Conservation (phyloP, 2,113 vertebrate genomes). For the Psilopsiagon aymara region DNA sequence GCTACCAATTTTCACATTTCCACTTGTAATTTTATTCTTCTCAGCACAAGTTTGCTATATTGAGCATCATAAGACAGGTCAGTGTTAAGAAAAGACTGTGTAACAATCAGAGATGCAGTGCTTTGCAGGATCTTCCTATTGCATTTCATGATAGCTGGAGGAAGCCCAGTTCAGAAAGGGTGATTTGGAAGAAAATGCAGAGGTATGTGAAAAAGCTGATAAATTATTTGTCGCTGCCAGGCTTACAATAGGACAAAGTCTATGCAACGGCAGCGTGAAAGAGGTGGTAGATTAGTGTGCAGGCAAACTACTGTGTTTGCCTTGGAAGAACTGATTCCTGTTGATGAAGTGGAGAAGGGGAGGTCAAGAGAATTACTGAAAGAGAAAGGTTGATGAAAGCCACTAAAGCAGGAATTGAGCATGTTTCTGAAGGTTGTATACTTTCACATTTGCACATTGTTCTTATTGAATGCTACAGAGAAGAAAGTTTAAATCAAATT, state of each 20-base stretch:
- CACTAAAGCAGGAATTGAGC: not conserved
- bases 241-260: not conserved
- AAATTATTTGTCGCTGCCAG: not conserved
- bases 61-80: not conserved
- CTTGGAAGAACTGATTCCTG: not conserved
- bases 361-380: not conserved
- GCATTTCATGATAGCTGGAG: not conserved
- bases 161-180: not conserved
- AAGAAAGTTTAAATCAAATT: not conserved
- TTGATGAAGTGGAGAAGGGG: not conserved
- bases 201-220: not conserved
- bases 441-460: not conserved
- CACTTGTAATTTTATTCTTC: not conserved
- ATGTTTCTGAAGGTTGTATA: not conserved
- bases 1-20: not conserved
- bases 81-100: not conserved
- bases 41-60: not conserved
- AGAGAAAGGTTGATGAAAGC: not conserved
- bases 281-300: not conserved
- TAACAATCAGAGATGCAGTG: not conserved
- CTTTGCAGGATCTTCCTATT: not conserved
- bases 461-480: not conserved
- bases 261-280: accelerated
- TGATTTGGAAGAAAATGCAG: not conserved
- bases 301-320: not conserved